These are phyloP conservation scores for Simalia tracyae DNA, from an alignment of 2,797 vertebrate species.

Conservation along the genomic window DNA sequence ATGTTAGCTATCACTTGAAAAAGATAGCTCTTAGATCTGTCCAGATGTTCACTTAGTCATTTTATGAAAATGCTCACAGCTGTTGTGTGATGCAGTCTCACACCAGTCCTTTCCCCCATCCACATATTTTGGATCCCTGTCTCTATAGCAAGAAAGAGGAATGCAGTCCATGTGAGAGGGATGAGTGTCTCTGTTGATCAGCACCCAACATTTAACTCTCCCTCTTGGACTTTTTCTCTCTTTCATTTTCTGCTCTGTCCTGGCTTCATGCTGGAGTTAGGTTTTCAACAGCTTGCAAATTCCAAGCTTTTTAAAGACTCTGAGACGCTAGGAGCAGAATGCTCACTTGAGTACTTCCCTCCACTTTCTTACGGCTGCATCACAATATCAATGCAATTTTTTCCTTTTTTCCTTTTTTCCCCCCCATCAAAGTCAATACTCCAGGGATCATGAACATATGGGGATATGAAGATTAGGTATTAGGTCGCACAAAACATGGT, in stretches of 20 bases:
- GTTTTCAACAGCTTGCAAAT: neutral
- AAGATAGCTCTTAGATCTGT: constrained; percentile 33
- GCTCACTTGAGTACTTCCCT: neutral
- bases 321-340: neutral
- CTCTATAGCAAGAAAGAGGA: constrained; percentile 11
- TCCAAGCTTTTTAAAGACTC: neutral
- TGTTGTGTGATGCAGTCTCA: neutral
- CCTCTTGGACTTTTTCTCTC: neutral
- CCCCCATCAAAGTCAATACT: neutral
- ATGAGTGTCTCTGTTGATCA: neutral
- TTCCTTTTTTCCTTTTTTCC: fast-evolving
- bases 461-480: neutral
- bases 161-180: neutral
- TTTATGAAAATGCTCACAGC: constrained; percentile 44
- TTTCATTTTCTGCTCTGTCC: neutral
- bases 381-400: neutral
- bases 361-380: neutral
- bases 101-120: constrained; percentile 12
- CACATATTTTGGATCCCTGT: neutral
- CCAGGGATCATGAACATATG: neutral
- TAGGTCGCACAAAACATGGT: neutral
- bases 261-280: constrained; percentile 17
- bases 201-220: neutral
- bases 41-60: constrained; percentile 46
- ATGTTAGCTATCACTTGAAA: constrained; percentile 40